Evolutionary conservation across 2,888 invertebrate species (phyloP), one percentile per base, ranked within the genome.

Genomic region (Lithophane ornitopus): DNA sequence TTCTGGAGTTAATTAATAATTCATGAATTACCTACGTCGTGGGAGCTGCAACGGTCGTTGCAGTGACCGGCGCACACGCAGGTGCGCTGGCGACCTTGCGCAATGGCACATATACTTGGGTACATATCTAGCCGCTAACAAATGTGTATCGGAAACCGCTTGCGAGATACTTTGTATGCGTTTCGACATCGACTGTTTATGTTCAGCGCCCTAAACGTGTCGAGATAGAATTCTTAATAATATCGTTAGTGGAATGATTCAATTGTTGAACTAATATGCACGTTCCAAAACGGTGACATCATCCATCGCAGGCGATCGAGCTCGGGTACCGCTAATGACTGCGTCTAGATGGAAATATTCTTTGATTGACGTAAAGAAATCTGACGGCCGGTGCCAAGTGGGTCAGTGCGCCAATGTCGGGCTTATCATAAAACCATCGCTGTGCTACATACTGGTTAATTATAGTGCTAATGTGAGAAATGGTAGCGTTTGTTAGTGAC

Each of bases 341-440:
- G 69, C 90, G 90, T 90, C 88, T 91, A 92, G 91, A 93, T 91
- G 89, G 90, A 90, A 92, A 91, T 91, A 90, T 92, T 91, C 91
- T 90, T 91, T 92, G 92, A 93, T 94, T 92, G 94, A 94, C 93
- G 94, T 93, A 93, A 93, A 94, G 91, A 89, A 90, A 89, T 89
- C 89, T 88, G 89, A 86, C 84, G 87, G 87, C 85, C 88, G 90
- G 89, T 93, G 95, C 95, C 95, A 95, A 95, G 91, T 95, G 90
- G 94, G 95, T 95, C 94, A 95, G 91, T 94, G 90, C 94, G 94
- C 93, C 95, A 95, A 95, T 96, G 95, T 94, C 95, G 94, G 90
- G 90, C 89, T 91, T 90, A 93, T 93, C 93, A 92, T 95, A 94
- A 94, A 93, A 88, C 89, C 87, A 89, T 87, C 88, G 84, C 78